Conservation (phyloP, 2,113 vertebrate species). For the Apistogramma diplotaenia region DNA sequence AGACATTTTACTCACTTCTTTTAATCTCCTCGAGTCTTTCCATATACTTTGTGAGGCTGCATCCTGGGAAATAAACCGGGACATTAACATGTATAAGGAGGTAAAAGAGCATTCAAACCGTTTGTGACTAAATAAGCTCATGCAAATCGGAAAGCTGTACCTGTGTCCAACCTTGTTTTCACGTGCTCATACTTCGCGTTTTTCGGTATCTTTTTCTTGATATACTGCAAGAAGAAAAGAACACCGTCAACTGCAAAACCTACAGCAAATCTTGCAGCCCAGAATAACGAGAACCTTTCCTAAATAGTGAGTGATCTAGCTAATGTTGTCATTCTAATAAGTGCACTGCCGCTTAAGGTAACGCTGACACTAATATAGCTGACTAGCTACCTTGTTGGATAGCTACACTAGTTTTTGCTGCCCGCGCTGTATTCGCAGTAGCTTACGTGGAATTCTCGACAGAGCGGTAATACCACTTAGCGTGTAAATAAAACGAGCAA, state of each 20-base stretch:
- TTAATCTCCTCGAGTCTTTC: conserved; percentile 90
- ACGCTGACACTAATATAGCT: conserved; percentile 17
- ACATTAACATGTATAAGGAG: background rate
- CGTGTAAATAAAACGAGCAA: background rate
- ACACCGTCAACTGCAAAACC: background rate
- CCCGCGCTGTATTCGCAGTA: background rate
- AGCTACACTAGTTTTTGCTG: background rate
- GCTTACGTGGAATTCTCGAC: background rate
- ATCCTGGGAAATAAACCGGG: conserved; percentile 73
- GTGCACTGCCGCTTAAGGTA: conserved; percentile 17
- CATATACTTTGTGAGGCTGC: conserved; percentile 88
- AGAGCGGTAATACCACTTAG: too few species aligned
- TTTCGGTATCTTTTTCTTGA: conserved; percentile 85
- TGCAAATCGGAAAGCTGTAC: conserved; percentile 58
- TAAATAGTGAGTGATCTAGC: background rate
- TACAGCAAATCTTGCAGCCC: background rate
- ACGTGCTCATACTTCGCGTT: conserved; percentile 89
- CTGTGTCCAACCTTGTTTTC: conserved; percentile 89
- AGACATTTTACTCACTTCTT: conserved; percentile 84
- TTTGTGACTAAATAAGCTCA: background rate
- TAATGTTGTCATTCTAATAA: background rate
- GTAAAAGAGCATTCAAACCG: background rate
- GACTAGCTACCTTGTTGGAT: conserved; percentile 6
- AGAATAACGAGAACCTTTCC: background rate
- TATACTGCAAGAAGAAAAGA: conserved; percentile 72